These are phyloP conservation scores for Callyntrura guangdongensis DNA, from an alignment of 2,888 invertebrate genomes.

Conservation along the genomic window DNA sequence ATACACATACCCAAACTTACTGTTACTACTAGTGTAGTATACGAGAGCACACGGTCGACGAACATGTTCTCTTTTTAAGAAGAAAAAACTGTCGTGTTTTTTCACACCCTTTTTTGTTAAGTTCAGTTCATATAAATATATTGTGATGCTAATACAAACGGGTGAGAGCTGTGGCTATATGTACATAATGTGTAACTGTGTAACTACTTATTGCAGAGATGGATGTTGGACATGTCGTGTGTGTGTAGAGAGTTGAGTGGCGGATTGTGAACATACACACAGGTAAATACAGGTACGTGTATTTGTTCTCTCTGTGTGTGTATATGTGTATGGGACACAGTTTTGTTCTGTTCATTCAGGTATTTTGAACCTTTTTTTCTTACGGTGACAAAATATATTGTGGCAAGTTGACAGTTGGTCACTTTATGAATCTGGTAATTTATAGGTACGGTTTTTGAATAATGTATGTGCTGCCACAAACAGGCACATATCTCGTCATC, in stretches of 20 bases:
- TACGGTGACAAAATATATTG: conserved; percentile 57
- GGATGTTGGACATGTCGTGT: background rate
- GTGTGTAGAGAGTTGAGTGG: background rate
- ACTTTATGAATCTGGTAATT: conserved; percentile 62
- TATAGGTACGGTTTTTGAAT: conserved; percentile 63
- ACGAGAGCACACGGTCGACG: background rate
- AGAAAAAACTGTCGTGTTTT: conserved; percentile 54
- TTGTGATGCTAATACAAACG: background rate
- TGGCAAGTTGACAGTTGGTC: conserved; percentile 65
- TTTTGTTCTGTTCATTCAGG: conserved; percentile 12
- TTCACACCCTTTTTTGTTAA: conserved; percentile 64
- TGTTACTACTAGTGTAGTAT: background rate
- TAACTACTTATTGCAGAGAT: background rate
- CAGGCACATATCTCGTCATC: conserved; percentile 42
- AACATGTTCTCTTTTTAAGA: conserved; percentile 48
- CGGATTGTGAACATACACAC: no score
- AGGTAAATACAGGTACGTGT: background rate
- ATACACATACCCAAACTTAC: background rate
- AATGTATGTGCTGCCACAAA: conserved; percentile 54
- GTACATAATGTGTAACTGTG: background rate
- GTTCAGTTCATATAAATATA: conserved; percentile 12
- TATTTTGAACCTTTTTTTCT: conserved; percentile 61
- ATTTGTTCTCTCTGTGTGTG: background rate
- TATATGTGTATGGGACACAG: background rate
- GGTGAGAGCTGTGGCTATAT: background rate